Percentiles rank a stretch among this genome's conserved stretches.
phyloP scores from a whole-genome alignment of 2,888 invertebrate species.

The Philaethria dido region DNA sequence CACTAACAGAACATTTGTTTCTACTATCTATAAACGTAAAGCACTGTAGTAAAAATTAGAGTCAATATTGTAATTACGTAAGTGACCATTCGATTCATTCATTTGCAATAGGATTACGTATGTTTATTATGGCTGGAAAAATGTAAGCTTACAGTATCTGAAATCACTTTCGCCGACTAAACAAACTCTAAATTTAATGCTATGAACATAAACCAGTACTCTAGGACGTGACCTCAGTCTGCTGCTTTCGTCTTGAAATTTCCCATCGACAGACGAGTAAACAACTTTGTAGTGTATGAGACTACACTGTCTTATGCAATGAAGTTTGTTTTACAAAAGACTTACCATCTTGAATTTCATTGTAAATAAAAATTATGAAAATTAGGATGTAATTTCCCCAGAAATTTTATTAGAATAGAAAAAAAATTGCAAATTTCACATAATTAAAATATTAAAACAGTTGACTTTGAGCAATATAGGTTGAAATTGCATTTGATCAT shows the following conservation, averaged over 20 bases:
- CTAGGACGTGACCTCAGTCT: conserved; percentile 53
- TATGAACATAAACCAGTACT: conserved; percentile 56
- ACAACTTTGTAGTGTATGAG: conserved; percentile 42
- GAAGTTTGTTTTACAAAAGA: not conserved
- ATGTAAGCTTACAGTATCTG: conserved; percentile 49
- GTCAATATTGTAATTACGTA: conserved; percentile 19
- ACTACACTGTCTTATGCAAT: not conserved
- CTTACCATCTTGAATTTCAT: too few relatives aligned
- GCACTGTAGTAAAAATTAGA: conserved; percentile 24
- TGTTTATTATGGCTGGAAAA: conserved; percentile 41
- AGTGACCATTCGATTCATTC: conserved; percentile 41
- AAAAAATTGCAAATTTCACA: not conserved
- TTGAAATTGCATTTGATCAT: conserved; percentile 11
- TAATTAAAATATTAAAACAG: not conserved
- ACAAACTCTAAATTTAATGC: conserved; percentile 55
- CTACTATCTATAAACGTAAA: conserved; percentile 1
- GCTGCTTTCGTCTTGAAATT: conserved; percentile 49
- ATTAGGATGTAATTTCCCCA: too few relatives aligned
- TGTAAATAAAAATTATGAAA: not conserved
- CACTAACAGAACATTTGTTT: too few relatives aligned
- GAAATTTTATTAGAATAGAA: not conserved
- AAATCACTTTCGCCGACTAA: conserved; percentile 60
- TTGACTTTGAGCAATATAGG: not conserved
- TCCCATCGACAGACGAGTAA: conserved; percentile 54
- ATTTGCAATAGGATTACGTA: conserved; percentile 37